phyloP scores from a whole-genome alignment of 2,113 vertebrate species.

The Columba janthina region DNA sequence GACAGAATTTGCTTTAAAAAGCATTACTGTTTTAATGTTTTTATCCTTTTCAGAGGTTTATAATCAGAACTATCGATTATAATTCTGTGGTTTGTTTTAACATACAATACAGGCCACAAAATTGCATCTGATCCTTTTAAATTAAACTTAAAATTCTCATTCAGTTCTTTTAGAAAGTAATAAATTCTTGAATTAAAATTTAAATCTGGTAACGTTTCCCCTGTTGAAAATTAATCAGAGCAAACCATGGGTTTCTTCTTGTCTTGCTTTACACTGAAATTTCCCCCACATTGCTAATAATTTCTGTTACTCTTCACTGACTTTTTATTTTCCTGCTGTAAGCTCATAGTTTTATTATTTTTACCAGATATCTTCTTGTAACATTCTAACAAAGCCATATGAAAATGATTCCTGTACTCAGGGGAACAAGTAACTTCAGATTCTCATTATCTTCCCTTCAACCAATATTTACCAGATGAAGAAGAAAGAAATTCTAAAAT shows the following conservation, averaged over 20 bases:
- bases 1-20: neutral
- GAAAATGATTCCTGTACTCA: neutral
- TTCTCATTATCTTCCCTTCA: constrained; percentile 3
- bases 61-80: neutral
- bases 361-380: neutral
- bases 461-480: constrained; percentile 31
- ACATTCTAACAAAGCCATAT: constrained; percentile 33
- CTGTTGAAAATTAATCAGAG: neutral
- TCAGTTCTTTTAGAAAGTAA: neutral
- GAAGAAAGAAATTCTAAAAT: constrained; percentile 25
- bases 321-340: neutral
- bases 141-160: neutral
- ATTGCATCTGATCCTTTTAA: neutral
- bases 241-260: neutral
- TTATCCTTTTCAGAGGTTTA: neutral
- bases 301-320: neutral
- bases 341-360: neutral
- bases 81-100: neutral
- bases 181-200: neutral
- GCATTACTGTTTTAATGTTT: neutral
- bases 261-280: neutral
- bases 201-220: neutral
- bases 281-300: neutral
- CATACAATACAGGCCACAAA: neutral
- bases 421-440: constrained; percentile 24